phyloP scores from a whole-genome alignment of 2,797 vertebrate species.

The Caiman crocodilus region DNA sequence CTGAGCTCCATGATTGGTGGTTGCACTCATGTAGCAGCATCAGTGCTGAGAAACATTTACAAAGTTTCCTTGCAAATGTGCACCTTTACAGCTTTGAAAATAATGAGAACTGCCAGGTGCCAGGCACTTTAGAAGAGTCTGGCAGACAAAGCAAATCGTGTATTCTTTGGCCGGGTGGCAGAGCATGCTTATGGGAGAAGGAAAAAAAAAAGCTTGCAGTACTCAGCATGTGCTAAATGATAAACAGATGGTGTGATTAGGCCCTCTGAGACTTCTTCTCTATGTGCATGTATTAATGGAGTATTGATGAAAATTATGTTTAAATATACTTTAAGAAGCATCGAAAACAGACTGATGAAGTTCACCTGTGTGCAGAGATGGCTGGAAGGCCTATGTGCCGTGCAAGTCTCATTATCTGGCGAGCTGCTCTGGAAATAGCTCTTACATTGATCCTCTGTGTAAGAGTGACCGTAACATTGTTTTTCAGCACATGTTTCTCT shows the following conservation, averaged over 20 bases:
- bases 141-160: not conserved
- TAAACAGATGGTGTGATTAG: not conserved
- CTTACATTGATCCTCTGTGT: not conserved
- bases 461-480: not conserved
- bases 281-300: not conserved
- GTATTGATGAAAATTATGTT: not conserved
- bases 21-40: not conserved
- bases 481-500: not conserved
- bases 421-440: not conserved
- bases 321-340: not conserved
- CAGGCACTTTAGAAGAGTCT: not conserved
- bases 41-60: not conserved
- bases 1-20: not conserved
- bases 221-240: not conserved
- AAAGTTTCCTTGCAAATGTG: not conserved
- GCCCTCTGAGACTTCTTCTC: not conserved
- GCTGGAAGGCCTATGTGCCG: not conserved
- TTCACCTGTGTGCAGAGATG: not conserved
- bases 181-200: fast-evolving
- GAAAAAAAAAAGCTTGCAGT: not conserved
- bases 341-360: not conserved
- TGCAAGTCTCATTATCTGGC: not conserved
- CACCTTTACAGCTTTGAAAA: not conserved
- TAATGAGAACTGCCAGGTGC: not conserved
- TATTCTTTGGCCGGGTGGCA: not conserved